Evolutionary conservation across 2,113 vertebrate species (phyloP).

Genomic region (Gadus chalcogrammus): DNA sequence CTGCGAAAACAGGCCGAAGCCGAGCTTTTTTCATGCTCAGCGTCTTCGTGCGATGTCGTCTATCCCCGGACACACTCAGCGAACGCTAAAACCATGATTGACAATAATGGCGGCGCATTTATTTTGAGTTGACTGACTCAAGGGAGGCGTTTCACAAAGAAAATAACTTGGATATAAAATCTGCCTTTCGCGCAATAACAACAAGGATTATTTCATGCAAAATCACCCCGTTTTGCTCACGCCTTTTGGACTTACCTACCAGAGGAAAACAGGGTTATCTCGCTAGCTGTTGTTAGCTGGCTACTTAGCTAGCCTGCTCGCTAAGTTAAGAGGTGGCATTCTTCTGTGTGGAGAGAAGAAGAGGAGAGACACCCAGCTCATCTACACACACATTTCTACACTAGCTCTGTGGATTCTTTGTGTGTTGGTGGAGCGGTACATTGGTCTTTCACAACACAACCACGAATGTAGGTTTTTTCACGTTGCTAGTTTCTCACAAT

Average conservation of each 20-base stretch:
- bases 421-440: neutral
- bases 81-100: conserved; percentile 65
- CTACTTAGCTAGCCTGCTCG: conserved; percentile 54
- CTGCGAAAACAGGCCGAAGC: conserved; percentile 17
- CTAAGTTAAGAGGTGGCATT: conserved; percentile 67
- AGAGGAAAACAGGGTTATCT: conserved; percentile 29
- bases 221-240: conserved; percentile 16
- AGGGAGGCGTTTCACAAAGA: conserved; percentile 49
- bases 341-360: conserved; percentile 37
- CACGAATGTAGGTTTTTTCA: no score
- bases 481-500: neutral
- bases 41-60: conserved; percentile 59
- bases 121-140: conserved; percentile 63
- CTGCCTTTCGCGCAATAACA: neutral
- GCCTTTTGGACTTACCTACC: conserved; percentile 13
- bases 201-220: conserved; percentile 9
- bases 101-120: conserved; percentile 77
- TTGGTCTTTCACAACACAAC: neutral
- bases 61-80: conserved; percentile 36
- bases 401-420: conserved; percentile 25
- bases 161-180: conserved; percentile 14
- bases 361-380: conserved; percentile 11
- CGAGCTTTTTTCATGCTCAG: conserved; percentile 21
- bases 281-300: conserved; percentile 56
- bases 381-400: neutral